Evolutionary conservation across 2,113 vertebrate species (phyloP).

Genomic region (Pandion haliaetus): DNA sequence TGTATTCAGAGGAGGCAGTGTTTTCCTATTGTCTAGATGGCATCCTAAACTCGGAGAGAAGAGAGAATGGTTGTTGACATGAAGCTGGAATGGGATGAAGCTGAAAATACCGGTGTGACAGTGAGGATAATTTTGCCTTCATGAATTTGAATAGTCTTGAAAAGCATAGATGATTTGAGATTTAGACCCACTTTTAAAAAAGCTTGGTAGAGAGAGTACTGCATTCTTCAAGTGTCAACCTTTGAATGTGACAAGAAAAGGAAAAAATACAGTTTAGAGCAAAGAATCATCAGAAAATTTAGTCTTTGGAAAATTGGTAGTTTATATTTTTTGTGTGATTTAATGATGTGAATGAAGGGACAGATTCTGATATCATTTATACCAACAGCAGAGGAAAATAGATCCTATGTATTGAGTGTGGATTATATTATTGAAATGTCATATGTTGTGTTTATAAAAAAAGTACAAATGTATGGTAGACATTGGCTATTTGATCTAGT

Average conservation of each 20-base stretch:
- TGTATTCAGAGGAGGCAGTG: not conserved
- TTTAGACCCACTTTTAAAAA: constrained; percentile 43
- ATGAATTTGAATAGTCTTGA: constrained; percentile 61
- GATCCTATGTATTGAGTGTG: not conserved
- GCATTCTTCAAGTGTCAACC: constrained; percentile 55
- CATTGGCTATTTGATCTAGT: not conserved
- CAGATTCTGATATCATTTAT: constrained; percentile 16
- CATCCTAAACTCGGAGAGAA: not conserved
- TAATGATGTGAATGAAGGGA: constrained; percentile 39
- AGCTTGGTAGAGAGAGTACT: constrained; percentile 13
- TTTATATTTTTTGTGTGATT: constrained; percentile 48
- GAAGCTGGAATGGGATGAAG: constrained; percentile 38
- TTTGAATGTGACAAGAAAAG: constrained; percentile 52
- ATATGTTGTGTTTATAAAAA: not conserved
- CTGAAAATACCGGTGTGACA: constrained; percentile 57
- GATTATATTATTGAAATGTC: not conserved
- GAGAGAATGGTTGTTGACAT: constrained; percentile 32
- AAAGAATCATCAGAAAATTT: constrained; percentile 58
- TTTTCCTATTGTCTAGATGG: constrained; percentile 6
- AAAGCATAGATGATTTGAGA: constrained; percentile 48
- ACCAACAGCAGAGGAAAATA: not conserved
- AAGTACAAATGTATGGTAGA: not conserved
- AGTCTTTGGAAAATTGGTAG: constrained; percentile 54
- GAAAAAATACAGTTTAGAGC: constrained; percentile 46
- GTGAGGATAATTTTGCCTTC: constrained; percentile 60